Evolutionary conservation across 2,113 vertebrate species (phyloP), one percentile per base, ranked within the genome.

Genomic region (Grus americana): DNA sequence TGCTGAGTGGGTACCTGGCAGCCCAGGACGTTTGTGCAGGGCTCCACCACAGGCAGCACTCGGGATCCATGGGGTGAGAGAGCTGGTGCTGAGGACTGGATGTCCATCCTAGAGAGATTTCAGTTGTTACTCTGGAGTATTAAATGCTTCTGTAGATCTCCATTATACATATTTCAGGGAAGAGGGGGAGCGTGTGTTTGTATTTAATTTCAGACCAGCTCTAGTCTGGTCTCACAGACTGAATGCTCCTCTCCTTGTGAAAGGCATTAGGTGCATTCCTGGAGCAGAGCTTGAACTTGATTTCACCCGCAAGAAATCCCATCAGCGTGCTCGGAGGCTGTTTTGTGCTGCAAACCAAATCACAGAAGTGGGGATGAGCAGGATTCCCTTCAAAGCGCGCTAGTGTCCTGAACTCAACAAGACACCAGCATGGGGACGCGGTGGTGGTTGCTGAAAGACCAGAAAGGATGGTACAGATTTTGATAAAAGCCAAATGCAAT

Each of bases 41-140:
- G 9, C n/a, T 93, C 11, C 26, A 46, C 1, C 0, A 2, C 11
- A 22, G 14, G 18, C 57, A 46, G 16, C 0, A 0, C 50, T 78
- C 23, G 47, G 36, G 44, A 42, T 55, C 38, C 0, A 0, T 57
- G 20, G 22, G 34, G 22, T 1, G 2, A 54, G 42, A 50, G 40
- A 88, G 47, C 32, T 92, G 75, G 23, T 82, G 57, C 38, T 67
- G 38, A 75, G 19, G 17, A 71, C 21, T 36, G 24, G 22, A 3
- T 38, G 22, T 42, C 27, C 15, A 5, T 50, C 9, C 26, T 61
- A 54, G 26, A 71, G 38, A 68, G 29, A 7, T 63, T 75, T 88
- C 38, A 32, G 11, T 72, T 76, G 15, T 75, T 63, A 38, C 44
- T 82, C 16, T 19, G n/a, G 17, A 44, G 8, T 55, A 42, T 55